phyloP scores from a whole-genome alignment of 2,113 vertebrate genomes.

The Hyla sarda region DNA sequence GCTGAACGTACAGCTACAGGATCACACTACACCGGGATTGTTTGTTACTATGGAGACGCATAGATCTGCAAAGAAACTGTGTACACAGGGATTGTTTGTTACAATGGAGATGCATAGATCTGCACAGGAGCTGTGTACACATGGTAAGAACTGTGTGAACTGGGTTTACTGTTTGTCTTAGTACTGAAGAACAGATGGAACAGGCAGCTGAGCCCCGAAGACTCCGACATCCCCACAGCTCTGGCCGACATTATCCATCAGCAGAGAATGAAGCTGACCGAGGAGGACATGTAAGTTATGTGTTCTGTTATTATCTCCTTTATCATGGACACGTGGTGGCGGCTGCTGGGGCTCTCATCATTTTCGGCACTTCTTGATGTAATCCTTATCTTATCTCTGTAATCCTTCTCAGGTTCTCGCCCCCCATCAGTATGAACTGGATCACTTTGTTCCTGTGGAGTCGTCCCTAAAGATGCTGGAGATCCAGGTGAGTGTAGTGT shows the following conservation, averaged over 20 bases:
- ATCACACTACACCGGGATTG: no score
- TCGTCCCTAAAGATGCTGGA: conserved; percentile 79
- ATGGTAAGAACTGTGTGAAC: no score
- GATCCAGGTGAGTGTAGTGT: conserved; percentile 76
- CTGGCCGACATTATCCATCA: conserved; percentile 95
- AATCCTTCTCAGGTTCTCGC: conserved; percentile 81
- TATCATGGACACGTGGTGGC: neutral
- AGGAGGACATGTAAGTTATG: conserved; percentile 87
- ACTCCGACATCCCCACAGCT: conserved; percentile 89
- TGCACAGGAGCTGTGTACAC: neutral
- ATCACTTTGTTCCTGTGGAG: conserved; percentile 82
- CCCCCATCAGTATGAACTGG: conserved; percentile 92
- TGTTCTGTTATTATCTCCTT: neutral
- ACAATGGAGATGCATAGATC: neutral
- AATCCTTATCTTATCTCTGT: neutral
- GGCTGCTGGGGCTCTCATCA: neutral
- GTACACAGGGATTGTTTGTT: no score
- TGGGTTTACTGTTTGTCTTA: conserved; percentile 59
- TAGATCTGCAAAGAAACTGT: no score
- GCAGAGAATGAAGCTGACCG: conserved; percentile 86
- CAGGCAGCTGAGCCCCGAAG: conserved; percentile 85
- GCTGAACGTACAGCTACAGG: no score
- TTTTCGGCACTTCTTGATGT: no score
- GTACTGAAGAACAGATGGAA: conserved; percentile 84
- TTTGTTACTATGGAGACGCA: no score